These are phyloP conservation scores for Venustaconcha ellipsiformis DNA, from an alignment of 1,140 invertebrate genomes.

Conservation along the genomic window DNA sequence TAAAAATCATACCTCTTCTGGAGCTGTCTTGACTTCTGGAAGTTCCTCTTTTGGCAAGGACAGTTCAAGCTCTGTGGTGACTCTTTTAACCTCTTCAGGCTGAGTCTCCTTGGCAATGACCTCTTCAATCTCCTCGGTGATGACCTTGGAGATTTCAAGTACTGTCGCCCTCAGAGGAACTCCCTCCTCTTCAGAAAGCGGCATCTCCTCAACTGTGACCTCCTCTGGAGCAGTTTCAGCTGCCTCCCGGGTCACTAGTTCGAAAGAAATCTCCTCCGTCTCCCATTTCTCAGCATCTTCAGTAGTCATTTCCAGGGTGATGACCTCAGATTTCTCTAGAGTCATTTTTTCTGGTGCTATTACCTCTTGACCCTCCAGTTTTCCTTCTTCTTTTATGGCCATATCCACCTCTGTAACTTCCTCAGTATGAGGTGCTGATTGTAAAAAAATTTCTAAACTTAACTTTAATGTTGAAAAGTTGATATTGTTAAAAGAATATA, in stretches of 20 bases:
- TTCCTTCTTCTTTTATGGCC: conserved; percentile 31
- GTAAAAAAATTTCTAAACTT: too few relatives aligned
- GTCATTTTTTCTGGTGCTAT: conserved; percentile 43
- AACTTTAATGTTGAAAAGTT: too few relatives aligned
- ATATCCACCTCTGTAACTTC: conserved; percentile 38
- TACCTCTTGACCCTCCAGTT: conserved; percentile 54
- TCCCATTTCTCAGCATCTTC: conserved; percentile 42
- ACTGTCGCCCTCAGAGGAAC: conserved; percentile 49
- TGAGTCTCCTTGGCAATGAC: conserved; percentile 42
- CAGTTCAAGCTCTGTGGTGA: conserved; percentile 38
- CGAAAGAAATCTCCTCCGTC: conserved; percentile 61
- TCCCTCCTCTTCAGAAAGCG: conserved; percentile 51
- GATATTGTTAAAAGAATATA: too few relatives aligned
- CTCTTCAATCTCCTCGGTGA: conserved; percentile 45
- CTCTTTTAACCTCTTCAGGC: conserved; percentile 26
- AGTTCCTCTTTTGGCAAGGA: conserved; percentile 46
- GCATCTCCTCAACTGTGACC: conserved; percentile 42
- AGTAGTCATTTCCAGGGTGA: conserved; percentile 47
- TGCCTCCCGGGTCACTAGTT: conserved; percentile 48
- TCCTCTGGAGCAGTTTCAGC: conserved; percentile 49
- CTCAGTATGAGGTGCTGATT: conserved; percentile 16
- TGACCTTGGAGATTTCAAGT: conserved; percentile 50
- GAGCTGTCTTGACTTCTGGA: conserved; percentile 39
- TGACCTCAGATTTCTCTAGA: conserved; percentile 51
- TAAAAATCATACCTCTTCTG: conserved; percentile 23